Base-by-base conservation (phyloP, 35 echinoderm and acorn worm species). In the Patiria miniata region DNA sequence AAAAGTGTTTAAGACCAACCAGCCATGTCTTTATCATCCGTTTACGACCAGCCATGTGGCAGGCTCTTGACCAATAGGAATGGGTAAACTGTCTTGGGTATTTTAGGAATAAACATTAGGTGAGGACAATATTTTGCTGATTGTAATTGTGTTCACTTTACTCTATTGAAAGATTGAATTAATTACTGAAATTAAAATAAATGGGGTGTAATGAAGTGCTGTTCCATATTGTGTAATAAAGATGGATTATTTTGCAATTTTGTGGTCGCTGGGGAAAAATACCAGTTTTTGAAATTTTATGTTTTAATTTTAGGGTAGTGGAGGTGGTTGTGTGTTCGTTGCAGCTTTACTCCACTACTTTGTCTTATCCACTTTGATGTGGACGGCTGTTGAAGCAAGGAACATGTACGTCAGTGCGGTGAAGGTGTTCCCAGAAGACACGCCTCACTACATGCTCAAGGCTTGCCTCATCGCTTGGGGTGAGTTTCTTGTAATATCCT, bases 281-380 rank as follows among this genome's bases (percentile, higher is more conserved):
- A 9, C 7, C 7, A 54, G 18, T 54, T 57, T 57, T 57, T 1
- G 15, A 57, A 57, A 10, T 73, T 73, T 12, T 34, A 2, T 73
- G 34, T 32, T 73, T 73, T 68, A 32, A 16, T 28, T 36, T 26
- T 47, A 73, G 65, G 65, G 65, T 30, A 36, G 40, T 52, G 34
- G 22, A 44, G 77, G 56, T 17, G 82, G 38, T 10, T 93, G 91
- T 40, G 36, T 77, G 6, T 57, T 56, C 7, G 85, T 93, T 54
- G 91, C 91, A 4, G 85, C 91, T 17, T 50, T 83, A 39, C 53
- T 93, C 4, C 91, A 93, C 39, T 93, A 83, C 68, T 79, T 90
- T 23, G 60, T 61, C 8, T 36, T 90, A 8, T 61, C 81, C 40
- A 84, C 88, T 12, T 39, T 90, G 32, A 84, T 90, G 88, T 84